phyloP scores from a whole-genome alignment of 2,888 invertebrate genomes.

The Drosophila rellima region DNA sequence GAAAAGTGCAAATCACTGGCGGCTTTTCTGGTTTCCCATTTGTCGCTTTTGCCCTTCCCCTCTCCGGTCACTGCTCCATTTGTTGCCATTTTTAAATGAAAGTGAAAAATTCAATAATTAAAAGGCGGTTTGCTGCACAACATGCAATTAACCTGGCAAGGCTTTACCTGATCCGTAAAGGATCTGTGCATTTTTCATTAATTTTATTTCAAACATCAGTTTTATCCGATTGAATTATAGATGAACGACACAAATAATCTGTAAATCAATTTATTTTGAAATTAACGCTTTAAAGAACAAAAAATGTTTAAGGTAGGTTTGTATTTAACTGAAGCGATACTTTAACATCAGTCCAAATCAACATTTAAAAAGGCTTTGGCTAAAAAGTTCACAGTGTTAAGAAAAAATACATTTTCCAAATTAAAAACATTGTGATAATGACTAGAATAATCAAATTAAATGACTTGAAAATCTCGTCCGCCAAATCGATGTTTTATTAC shows the following conservation, averaged over 20 bases:
- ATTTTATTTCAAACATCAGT: constrained; percentile 32
- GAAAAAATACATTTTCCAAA: no score
- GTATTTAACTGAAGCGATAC: neutral
- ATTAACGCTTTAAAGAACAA: neutral
- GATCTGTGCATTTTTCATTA: constrained; percentile 31
- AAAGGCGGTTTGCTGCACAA: constrained; percentile 47
- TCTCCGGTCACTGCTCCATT: neutral
- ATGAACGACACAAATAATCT: neutral
- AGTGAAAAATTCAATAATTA: constrained; percentile 58
- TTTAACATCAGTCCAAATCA: neutral
- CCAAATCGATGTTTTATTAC: no score
- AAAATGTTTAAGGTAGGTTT: no score
- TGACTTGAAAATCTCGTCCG: no score
- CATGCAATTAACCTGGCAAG: constrained; percentile 51
- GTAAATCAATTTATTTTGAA: constrained; percentile 9
- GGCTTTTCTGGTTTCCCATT: constrained; percentile 41
- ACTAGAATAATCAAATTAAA: no score
- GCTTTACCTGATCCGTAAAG: constrained; percentile 33
- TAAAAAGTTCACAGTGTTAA: no score
- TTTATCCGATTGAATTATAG: constrained; percentile 1
- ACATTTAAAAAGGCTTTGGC: no score
- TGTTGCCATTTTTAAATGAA: constrained; percentile 17
- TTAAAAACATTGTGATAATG: no score
- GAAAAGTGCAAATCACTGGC: constrained; percentile 79
- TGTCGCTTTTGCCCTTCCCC: neutral